phyloP scores from a whole-genome alignment of 2,888 invertebrate genomes.

The Apocheima hispidaria region DNA sequence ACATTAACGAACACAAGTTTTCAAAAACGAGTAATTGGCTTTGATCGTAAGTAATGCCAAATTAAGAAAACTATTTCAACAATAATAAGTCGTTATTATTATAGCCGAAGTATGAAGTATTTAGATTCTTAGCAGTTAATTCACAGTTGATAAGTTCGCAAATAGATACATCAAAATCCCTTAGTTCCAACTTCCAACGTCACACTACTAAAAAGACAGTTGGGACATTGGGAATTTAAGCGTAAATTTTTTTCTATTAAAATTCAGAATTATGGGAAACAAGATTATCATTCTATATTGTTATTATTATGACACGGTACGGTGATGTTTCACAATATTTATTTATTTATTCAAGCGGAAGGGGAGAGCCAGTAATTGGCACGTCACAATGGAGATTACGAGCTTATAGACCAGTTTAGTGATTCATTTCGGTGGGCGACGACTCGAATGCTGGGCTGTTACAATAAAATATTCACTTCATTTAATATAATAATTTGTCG shows the following conservation, averaged over 20 bases:
- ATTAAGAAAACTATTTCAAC: too few species aligned
- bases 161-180: too few species aligned
- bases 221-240: too few species aligned
- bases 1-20: too few species aligned
- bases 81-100: too few species aligned
- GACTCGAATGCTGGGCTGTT: slow-evolving; percentile 65
- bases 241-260: slow-evolving; percentile 29
- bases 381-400: slow-evolving; percentile 82
- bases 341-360: slow-evolving; percentile 83
- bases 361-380: slow-evolving; percentile 84
- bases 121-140: too few species aligned
- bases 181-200: too few species aligned
- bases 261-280: slow-evolving; percentile 50
- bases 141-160: too few species aligned
- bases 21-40: too few species aligned
- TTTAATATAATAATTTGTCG: slow-evolving; percentile 73
- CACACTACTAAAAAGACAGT: too few species aligned
- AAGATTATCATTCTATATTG: slow-evolving; percentile 44
- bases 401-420: slow-evolving; percentile 80
- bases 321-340: slow-evolving; percentile 72
- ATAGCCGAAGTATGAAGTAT: too few species aligned
- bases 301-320: slow-evolving; percentile 55
- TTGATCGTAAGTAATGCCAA: too few species aligned
- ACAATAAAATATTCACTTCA: slow-evolving; percentile 80
- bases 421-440: slow-evolving; percentile 81